These are phyloP conservation scores for Caenorhabditis inopinata DNA, from an alignment of 1,140 invertebrate species.

Conservation along the genomic window DNA sequence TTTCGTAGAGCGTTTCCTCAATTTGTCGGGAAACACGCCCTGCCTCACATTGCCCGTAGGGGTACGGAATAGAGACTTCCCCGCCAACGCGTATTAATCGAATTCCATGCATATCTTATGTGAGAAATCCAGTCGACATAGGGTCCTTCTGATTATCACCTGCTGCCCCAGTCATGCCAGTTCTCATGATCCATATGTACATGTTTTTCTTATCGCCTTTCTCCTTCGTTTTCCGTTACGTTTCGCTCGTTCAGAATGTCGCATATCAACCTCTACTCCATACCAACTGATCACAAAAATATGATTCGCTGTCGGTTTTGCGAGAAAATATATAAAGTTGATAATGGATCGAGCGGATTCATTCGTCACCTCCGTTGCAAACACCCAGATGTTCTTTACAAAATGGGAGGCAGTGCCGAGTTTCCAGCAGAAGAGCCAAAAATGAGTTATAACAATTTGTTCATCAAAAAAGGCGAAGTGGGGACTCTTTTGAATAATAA, in stretches of 20 bases:
- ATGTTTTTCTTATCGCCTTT: too few relatives aligned
- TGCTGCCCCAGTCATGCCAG: not conserved
- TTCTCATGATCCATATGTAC: not conserved
- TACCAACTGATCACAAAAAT: not conserved
- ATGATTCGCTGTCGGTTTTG: not conserved
- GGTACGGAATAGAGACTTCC: too few relatives aligned
- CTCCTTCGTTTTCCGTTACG: not conserved
- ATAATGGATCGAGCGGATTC: slow-evolving; percentile 10
- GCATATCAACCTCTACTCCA: not conserved
- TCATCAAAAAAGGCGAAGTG: not conserved
- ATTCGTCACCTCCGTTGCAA: slow-evolving; percentile 12
- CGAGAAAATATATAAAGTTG: slow-evolving; percentile 4
- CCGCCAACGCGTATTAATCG: too few relatives aligned
- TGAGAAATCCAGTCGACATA: too few relatives aligned
- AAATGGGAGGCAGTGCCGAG: slow-evolving; percentile 9
- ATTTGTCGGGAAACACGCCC: too few relatives aligned
- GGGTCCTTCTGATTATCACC: not conserved
- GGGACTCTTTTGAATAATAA: not conserved
- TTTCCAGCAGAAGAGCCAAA: not conserved
- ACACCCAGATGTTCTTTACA: not conserved
- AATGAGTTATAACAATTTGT: not conserved
- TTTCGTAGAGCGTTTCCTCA: too few relatives aligned
- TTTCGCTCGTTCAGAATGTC: not conserved
- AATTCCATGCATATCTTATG: too few relatives aligned
- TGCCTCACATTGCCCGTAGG: too few relatives aligned